Percentiles rank a stretch among this genome's conserved stretches.
phyloP scores from a whole-genome alignment of 2,113 vertebrate genomes.

The Poeciliopsis occidentalis region DNA sequence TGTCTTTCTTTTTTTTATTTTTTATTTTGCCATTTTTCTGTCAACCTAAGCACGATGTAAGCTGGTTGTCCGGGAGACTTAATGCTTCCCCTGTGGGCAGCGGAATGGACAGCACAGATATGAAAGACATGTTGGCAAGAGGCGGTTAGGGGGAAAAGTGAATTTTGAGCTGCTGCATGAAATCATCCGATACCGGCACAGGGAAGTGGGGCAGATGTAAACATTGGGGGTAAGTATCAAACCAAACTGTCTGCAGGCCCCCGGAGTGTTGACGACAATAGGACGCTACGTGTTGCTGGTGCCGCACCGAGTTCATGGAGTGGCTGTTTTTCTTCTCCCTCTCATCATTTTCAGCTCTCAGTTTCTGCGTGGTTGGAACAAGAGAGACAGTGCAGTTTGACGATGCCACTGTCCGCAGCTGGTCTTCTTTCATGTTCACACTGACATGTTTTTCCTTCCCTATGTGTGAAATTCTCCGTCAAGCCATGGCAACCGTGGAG shows the following conservation, averaged over 20 bases:
- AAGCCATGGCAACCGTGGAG: constrained; percentile 32
- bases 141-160: constrained; percentile 29
- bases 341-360: constrained; percentile 26
- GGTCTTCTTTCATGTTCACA: constrained; percentile 19
- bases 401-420: constrained; percentile 36
- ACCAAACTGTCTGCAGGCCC: constrained; percentile 49
- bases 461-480: constrained; percentile 13
- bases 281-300: constrained; percentile 30
- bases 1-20: neutral
- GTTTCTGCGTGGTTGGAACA: constrained; percentile 14
- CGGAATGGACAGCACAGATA: constrained; percentile 33
- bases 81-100: constrained; percentile 20
- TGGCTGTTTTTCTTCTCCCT: constrained; percentile 34
- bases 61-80: constrained; percentile 35
- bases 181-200: constrained; percentile 49
- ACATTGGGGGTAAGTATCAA: constrained; percentile 61
- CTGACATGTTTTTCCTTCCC: constrained; percentile 27
- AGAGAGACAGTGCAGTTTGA: constrained; percentile 11
- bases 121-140: constrained; percentile 33
- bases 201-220: constrained; percentile 65
- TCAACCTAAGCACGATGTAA: constrained; percentile 20
- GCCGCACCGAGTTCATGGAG: constrained; percentile 18
- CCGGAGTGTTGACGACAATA: constrained; percentile 45
- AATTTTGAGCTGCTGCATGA: constrained; percentile 40
- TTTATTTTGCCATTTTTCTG: constrained; percentile 4